These are phyloP conservation scores for Aspidoscelis tigris DNA, from an alignment of 2,113 vertebrate genomes.

Conservation along the genomic window DNA sequence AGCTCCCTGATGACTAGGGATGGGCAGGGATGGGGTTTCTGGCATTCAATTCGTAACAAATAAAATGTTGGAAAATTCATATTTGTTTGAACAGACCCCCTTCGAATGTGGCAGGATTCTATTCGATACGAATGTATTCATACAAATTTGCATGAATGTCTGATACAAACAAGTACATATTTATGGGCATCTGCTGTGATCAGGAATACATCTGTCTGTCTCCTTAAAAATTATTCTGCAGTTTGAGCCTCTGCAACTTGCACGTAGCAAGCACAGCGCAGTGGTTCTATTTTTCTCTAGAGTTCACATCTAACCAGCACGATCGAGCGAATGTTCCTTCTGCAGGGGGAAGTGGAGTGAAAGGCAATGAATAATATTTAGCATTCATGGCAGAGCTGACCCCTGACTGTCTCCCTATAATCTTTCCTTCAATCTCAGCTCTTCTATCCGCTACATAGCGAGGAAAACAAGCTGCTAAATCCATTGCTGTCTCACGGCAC, in stretches of 20 bases:
- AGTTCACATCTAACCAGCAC: constrained; percentile 2
- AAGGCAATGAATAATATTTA: neutral
- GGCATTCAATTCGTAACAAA: no score
- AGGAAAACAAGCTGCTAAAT: constrained; percentile 32
- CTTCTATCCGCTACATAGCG: neutral
- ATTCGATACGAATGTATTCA: no score
- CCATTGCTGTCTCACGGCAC: constrained; percentile 27
- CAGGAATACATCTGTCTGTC: neutral
- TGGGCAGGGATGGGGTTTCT: no score
- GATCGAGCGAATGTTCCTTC: neutral
- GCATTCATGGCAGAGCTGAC: neutral
- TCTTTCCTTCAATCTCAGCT: constrained; percentile 2
- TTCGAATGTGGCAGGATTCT: no score
- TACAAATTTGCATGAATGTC: no score
- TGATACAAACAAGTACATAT: no score
- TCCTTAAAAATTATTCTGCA: neutral
- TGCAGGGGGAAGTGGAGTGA: neutral
- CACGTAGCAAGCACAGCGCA: fast-evolving
- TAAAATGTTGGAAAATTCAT: no score
- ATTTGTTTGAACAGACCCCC: no score
- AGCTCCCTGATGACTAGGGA: no score
- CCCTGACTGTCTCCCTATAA: neutral
- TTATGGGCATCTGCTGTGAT: no score
- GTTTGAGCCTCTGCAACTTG: neutral
- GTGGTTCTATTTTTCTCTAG: neutral